Percentiles rank a stretch among this genome's conserved stretches.
These are phyloP conservation scores for Bombus waltoni DNA, from an alignment of 1,140 invertebrate species.

Conservation along the genomic window DNA sequence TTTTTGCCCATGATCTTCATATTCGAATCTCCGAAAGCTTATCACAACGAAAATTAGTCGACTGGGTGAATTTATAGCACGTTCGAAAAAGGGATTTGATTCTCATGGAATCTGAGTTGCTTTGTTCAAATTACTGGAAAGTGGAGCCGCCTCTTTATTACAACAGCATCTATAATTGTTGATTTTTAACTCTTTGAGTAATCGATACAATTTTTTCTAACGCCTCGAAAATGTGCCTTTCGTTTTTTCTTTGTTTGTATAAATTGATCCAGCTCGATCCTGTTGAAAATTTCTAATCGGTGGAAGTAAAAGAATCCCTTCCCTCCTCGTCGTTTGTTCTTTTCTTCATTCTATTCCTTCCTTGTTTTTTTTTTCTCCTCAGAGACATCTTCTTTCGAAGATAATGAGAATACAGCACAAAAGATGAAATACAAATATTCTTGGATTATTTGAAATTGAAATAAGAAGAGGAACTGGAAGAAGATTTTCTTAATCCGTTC, in stretches of 20 bases:
- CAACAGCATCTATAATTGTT: too few relatives aligned
- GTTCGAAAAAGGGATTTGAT: not conserved
- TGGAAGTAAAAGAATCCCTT: not conserved
- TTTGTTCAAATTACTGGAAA: too few relatives aligned
- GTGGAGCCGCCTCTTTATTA: too few relatives aligned
- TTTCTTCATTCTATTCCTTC: not conserved
- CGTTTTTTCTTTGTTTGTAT: too few relatives aligned
- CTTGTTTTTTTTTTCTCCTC: not conserved
- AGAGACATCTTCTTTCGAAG: not conserved
- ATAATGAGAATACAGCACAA: not conserved
- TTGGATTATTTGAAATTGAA: not conserved
- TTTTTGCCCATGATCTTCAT: too few relatives aligned
- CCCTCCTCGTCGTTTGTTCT: not conserved
- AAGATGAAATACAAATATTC: not conserved
- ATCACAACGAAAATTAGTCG: not conserved
- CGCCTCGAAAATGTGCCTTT: not conserved
- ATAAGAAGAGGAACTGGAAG: not conserved
- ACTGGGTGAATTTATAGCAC: not conserved
- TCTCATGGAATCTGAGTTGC: not conserved
- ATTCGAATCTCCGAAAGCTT: too few relatives aligned
- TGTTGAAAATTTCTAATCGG: not conserved
- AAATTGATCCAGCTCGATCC: too few relatives aligned
- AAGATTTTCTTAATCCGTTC: slow-evolving; percentile 3
- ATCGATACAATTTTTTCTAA: too few relatives aligned
- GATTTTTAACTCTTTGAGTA: too few relatives aligned